Evolutionary conservation across 1,140 invertebrate species (phyloP).

Genomic region (Trachymyrmex cornetzi): DNA sequence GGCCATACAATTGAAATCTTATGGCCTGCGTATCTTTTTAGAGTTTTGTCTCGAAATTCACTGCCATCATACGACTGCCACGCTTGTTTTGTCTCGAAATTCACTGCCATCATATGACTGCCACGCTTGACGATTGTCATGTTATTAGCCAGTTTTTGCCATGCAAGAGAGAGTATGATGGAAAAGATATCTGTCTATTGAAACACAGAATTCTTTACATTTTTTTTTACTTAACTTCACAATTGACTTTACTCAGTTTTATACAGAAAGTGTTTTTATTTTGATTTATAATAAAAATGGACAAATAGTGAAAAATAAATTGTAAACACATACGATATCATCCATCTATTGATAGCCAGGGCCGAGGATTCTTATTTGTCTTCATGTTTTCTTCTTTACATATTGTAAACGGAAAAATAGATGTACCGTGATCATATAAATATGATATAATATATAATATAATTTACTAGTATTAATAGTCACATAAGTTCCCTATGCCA

Average conservation of each 20-base stretch:
- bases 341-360: slow-evolving; percentile 4
- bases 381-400: slow-evolving; percentile 55
- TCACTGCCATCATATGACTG: slow-evolving; percentile 31
- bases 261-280: slow-evolving; percentile 3
- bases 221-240: slow-evolving; percentile 30
- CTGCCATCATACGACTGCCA: slow-evolving; percentile 19
- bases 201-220: neutral
- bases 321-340: slow-evolving; percentile 4
- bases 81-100: slow-evolving; percentile 19
- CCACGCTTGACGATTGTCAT: slow-evolving; percentile 10
- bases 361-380: slow-evolving; percentile 52
- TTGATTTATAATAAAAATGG: neutral
- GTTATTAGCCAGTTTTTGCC: neutral
- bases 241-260: neutral
- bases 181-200: slow-evolving; percentile 3
- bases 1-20: slow-evolving; percentile 4
- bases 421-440: slow-evolving; percentile 62
- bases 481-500: slow-evolving; percentile 68
- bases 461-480: slow-evolving; percentile 75
- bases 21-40: slow-evolving; percentile 15
- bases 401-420: slow-evolving; percentile 51
- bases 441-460: slow-evolving; percentile 54
- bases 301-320: slow-evolving; percentile 15
- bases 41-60: slow-evolving; percentile 40
- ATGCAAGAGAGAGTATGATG: neutral